phyloP scores from a whole-genome alignment of 1,140 invertebrate species.

The Phymastichus coffea region DNA sequence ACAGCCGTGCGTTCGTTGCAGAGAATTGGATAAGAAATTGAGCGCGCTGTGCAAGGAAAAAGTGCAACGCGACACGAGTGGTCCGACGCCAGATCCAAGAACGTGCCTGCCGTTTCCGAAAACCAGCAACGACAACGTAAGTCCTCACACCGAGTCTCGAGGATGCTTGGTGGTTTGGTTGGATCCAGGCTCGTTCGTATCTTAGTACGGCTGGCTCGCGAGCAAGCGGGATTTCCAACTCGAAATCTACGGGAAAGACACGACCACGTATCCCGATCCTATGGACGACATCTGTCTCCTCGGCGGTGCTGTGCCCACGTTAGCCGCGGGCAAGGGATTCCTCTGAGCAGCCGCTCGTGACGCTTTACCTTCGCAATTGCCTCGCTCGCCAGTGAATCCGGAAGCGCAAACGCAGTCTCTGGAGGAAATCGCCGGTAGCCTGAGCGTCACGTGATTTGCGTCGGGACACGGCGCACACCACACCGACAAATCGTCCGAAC shows the following conservation, averaged over 20 bases:
- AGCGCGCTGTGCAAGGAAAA: conserved; percentile 21
- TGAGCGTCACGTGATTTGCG: conserved; percentile 61
- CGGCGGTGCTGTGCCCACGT: conserved; percentile 31
- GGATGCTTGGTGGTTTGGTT: too few relatives aligned
- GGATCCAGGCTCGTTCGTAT: too few relatives aligned
- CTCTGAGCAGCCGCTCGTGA: conserved; percentile 1
- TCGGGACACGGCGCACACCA: conserved; percentile 67
- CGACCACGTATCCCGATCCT: conserved; percentile 33
- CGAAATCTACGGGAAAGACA: conserved; percentile 36
- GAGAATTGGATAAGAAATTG: conserved; percentile 29
- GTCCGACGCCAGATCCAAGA: conserved; percentile 30
- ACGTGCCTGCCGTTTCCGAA: conserved; percentile 34
- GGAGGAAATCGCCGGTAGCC: conserved; percentile 54
- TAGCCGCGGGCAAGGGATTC: conserved; percentile 33
- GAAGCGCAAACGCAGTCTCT: conserved; percentile 63
- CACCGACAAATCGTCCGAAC: conserved; percentile 56
- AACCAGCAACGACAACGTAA: conserved; percentile 34
- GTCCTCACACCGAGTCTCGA: neutral
- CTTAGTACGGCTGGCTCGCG: conserved; percentile 43
- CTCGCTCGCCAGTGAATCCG: conserved; percentile 56
- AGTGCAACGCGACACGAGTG: neutral
- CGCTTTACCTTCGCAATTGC: conserved; percentile 57
- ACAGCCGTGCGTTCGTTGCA: conserved; percentile 7
- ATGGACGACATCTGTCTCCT: conserved; percentile 30
- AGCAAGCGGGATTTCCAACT: conserved; percentile 40